A percentile compares a stretch with the other conserved stretches of the same genome.
Evolutionary conservation across 2,113 vertebrate species (phyloP).

Genomic region (Acanthochromis polyacanthus): DNA sequence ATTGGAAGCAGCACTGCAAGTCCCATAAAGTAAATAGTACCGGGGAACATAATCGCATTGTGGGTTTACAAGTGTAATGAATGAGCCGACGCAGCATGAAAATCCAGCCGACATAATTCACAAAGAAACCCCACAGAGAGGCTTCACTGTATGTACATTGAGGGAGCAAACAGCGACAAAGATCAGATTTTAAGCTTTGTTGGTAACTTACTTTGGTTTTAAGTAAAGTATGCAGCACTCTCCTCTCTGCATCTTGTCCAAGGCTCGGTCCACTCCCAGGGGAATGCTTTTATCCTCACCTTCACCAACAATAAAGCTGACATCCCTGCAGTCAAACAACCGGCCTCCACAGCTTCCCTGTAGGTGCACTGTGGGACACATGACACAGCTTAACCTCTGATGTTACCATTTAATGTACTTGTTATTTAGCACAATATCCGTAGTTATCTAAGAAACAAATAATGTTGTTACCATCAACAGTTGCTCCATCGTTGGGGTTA

Average conservation of each 20-base stretch:
- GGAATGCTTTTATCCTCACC: constrained; percentile 93
- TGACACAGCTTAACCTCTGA: background rate
- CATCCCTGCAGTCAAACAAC: constrained; percentile 91
- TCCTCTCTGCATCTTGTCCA: constrained; percentile 97
- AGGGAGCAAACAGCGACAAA: background rate
- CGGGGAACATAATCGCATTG: too few species aligned
- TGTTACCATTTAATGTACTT: background rate
- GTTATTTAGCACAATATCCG: background rate
- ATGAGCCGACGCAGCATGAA: background rate
- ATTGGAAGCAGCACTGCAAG: too few species aligned
- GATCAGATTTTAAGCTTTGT: background rate
- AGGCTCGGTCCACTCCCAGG: constrained; percentile 93
- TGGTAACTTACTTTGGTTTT: constrained; percentile 87
- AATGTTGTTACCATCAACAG: constrained; percentile 87
- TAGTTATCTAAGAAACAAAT: background rate
- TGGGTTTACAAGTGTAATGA: too few species aligned
- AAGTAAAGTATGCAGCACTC: constrained; percentile 93
- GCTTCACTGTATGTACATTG: background rate
- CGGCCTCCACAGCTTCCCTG: constrained; percentile 87
- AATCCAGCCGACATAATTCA: background rate
- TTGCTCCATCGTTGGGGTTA: constrained; percentile 93
- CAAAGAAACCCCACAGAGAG: background rate
- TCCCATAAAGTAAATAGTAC: too few species aligned
- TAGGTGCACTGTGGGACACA: constrained; percentile 88
- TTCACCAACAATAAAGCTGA: constrained; percentile 91